A percentile compares a stretch with the other conserved stretches of the same genome.
Conservation (phyloP, 2,113 vertebrate species). For the Oreotragus oreotragus region DNA sequence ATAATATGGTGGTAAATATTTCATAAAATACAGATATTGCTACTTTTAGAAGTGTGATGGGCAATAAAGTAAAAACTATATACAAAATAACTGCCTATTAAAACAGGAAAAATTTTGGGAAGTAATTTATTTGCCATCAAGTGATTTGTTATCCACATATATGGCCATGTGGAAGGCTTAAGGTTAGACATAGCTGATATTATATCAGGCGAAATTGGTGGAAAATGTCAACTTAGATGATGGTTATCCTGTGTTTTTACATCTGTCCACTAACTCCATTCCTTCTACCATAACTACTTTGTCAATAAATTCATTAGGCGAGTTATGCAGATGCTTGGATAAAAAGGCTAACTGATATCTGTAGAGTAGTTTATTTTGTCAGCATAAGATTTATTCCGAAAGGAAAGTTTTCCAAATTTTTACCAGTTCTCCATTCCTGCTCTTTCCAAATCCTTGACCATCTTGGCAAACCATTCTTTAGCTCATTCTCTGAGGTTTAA, state of each 20-base stretch:
- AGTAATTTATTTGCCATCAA: background rate
- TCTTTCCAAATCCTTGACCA: background rate
- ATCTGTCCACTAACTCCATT: background rate
- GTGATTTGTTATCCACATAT: constrained; percentile 35
- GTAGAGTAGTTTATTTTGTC: background rate
- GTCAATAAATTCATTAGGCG: background rate
- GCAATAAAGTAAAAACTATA: constrained; percentile 1
- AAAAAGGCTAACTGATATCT: background rate
- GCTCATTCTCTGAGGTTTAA: background rate
- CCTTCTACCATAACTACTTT: background rate
- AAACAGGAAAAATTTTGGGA: background rate
- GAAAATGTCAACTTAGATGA: background rate
- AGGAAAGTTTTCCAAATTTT: background rate
- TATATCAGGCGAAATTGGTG: background rate
- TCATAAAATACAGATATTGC: background rate
- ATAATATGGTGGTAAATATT: background rate
- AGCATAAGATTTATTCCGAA: background rate
- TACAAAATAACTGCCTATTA: background rate
- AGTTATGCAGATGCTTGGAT: background rate
- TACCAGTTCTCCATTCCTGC: background rate
- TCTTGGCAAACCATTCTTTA: background rate
- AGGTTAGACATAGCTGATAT: background rate
- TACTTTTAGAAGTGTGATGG: constrained; percentile 4
- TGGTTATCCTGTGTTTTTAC: background rate
- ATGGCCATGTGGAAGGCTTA: background rate